A percentile compares a stretch with the other conserved stretches of the same genome.
Conservation (phyloP, 2,113 vertebrate genomes). For the Nibea coibor region DNA sequence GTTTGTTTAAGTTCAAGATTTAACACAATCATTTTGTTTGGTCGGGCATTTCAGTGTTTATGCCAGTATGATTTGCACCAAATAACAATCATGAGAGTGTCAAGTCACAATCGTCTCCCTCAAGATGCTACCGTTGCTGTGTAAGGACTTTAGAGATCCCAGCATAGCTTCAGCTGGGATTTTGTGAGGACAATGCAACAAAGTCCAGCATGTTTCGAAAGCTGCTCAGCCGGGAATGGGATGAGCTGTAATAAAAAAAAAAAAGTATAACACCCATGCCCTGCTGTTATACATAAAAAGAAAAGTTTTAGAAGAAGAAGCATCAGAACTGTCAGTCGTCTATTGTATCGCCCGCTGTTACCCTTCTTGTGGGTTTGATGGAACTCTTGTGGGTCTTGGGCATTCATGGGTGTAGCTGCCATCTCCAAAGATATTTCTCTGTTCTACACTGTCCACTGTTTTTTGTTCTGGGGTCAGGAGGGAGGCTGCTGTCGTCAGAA, state of each 20-base stretch:
- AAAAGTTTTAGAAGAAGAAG: neutral
- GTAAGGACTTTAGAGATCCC: neutral
- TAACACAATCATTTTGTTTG: no score
- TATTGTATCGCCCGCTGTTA: conserved; percentile 7
- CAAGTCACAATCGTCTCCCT: neutral
- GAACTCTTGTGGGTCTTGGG: no score
- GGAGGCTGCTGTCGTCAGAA: neutral
- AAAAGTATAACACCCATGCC: neutral
- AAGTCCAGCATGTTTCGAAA: neutral
- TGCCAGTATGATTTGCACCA: neutral
- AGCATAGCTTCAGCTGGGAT: neutral
- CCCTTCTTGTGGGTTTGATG: neutral
- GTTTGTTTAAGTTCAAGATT: neutral
- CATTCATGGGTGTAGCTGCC: neutral
- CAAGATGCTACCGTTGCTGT: neutral
- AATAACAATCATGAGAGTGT: neutral
- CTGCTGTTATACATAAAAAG: neutral
- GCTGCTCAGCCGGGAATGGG: neutral
- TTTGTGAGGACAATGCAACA: neutral
- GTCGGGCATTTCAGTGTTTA: neutral
- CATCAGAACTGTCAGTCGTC: conserved; percentile 19
- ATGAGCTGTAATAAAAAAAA: conserved; percentile 6
- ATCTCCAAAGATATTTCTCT: neutral
- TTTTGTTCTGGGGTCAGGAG: neutral
- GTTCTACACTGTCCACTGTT: neutral